Base-by-base conservation (phyloP, 2,888 invertebrate species). In the Synanthedon tipuliformis region DNA sequence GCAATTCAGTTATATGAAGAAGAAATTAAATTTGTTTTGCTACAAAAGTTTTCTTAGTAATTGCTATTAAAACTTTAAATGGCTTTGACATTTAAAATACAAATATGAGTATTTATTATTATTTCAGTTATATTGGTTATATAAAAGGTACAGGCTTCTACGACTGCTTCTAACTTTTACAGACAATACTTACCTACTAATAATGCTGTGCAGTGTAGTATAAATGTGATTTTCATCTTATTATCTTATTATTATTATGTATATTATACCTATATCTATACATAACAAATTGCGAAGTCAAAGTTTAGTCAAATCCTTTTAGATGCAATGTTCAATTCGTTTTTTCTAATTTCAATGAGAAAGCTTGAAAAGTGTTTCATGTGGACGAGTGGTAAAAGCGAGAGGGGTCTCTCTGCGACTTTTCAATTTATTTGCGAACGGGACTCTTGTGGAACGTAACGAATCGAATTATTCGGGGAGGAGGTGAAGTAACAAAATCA, bases 391-490 rank as follows among this genome's bases (percentile, higher is more conserved):
- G 49, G 11, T 23, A 12, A 10, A 23, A 16, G 49, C 23, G 4
- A 49, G 49, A 7, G 23, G 2, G 52, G 54, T 61, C 61, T 62
- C 61, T 59, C 52, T 60, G 56, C 61, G 62, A 61, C 60, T 69
- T 72, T 71, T 65, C 68, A 73, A 72, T 73, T 72, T 73, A 69
- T 68, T 71, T 70, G 62, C 63, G 64, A 68, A 15, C 13, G 67
- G 65, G 60, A 59, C 60, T 67, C 63, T 62, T 61, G 63, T 61
- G 64, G 61, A 54, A 54, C 50, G 50, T 53, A 56, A 54, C 56
- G 51, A 58, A 49, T 41, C 34, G 50, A 51, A 53, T 53, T 51
- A 49, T 51, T 50, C 50, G 51, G 51, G 16, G 23, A 40, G 45
- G 50, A 41, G 45, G 45, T 34, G 34, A 23, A 23, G 23, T 34